Evolutionary conservation across 2,113 vertebrate species (phyloP).

Genomic region (Tragulus kanchil): DNA sequence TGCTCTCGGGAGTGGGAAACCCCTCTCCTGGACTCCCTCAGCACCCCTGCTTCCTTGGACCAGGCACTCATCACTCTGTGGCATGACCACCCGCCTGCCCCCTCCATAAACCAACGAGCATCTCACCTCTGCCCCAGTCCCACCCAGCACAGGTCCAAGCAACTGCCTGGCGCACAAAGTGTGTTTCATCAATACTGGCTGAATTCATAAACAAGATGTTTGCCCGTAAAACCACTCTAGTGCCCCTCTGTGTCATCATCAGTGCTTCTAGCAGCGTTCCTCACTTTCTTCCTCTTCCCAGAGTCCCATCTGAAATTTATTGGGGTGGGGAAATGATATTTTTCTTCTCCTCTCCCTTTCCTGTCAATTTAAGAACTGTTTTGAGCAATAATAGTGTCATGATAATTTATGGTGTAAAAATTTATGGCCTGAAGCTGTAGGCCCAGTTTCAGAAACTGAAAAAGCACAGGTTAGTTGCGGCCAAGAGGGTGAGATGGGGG

Average conservation of each 20-base stretch:
- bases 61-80: background rate
- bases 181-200: background rate
- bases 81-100: background rate
- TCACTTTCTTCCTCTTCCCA: background rate
- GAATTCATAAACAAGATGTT: background rate
- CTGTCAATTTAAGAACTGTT: slow-evolving; percentile 33
- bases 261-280: background rate
- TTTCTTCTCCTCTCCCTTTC: slow-evolving; percentile 28
- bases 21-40: background rate
- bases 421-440: background rate
- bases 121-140: fast-evolving
- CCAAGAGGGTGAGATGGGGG: background rate
- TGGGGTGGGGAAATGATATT: background rate
- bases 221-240: no score
- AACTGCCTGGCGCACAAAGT: background rate
- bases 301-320: background rate
- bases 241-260: background rate
- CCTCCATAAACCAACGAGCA: background rate
- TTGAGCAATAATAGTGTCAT: background rate
- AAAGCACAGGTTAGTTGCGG: background rate
- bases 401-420: background rate
- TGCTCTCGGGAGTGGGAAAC: fast-evolving
- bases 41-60: background rate
- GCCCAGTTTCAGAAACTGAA: background rate
- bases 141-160: fast-evolving